Conservation (phyloP, 1,140 invertebrate genomes). For the Heliconius nattereri region DNA sequence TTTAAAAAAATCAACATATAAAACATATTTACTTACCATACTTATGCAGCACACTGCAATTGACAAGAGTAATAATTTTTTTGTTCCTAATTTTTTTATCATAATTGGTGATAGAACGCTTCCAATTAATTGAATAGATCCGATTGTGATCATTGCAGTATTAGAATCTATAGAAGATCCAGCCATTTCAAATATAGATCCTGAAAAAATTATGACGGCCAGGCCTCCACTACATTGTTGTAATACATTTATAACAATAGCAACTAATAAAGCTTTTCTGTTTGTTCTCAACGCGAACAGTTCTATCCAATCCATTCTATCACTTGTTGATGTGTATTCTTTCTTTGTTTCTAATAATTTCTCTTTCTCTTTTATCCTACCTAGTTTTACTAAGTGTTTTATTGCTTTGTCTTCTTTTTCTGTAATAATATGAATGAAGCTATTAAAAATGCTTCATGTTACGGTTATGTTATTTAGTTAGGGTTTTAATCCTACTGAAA, state of each 20-base stretch:
- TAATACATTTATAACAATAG: conserved; percentile 48
- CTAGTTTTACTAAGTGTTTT: conserved; percentile 28
- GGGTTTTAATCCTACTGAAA: neutral
- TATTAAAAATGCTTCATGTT: neutral
- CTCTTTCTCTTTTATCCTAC: conserved; percentile 42
- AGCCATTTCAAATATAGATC: conserved; percentile 68
- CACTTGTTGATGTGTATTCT: conserved; percentile 26
- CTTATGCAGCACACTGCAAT: conserved; percentile 42
- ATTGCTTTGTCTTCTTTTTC: conserved; percentile 39
- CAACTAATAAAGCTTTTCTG: conserved; percentile 47
- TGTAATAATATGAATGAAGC: conserved; percentile 12
- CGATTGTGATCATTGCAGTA: conserved; percentile 52
- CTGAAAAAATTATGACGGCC: conserved; percentile 80
- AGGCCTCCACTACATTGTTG: conserved; percentile 66
- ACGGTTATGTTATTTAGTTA: no score
- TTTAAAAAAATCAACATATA: no score
- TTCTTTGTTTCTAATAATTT: conserved; percentile 37
- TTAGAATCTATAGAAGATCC: conserved; percentile 47
- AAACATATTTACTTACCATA: conserved; percentile 44
- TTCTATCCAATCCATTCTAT: conserved; percentile 43
- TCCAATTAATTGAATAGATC: conserved; percentile 74
- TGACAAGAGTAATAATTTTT: conserved; percentile 74
- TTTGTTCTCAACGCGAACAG: conserved; percentile 48
- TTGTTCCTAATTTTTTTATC: conserved; percentile 80
- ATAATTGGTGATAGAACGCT: conserved; percentile 62